Conservation (phyloP, 1,140 invertebrate genomes). For the Gryon sp. region DNA sequence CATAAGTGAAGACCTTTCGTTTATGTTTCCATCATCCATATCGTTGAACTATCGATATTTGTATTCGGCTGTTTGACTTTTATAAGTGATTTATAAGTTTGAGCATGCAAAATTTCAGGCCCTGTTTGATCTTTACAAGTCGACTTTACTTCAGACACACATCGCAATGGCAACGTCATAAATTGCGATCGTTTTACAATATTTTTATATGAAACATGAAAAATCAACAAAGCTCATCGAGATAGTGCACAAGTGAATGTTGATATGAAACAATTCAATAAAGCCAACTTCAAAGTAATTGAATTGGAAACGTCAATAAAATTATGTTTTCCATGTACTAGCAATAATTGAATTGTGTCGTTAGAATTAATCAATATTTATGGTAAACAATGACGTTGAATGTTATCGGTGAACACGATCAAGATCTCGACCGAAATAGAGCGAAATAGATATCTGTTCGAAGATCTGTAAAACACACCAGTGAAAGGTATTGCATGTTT, state of each 20-base stretch:
- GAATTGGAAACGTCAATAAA: slow-evolving; percentile 57
- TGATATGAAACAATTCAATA: slow-evolving; percentile 35
- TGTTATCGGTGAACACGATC: slow-evolving; percentile 59
- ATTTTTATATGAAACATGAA: too few species aligned
- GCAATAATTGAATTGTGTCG: slow-evolving; percentile 61
- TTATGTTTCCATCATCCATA: slow-evolving; percentile 32
- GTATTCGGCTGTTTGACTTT: slow-evolving; percentile 25
- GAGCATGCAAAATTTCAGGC: slow-evolving; percentile 16
- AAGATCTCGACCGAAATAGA: slow-evolving; percentile 56
- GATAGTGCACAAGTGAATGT: too few species aligned
- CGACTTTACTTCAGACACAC: slow-evolving; percentile 10
- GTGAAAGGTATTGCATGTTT: slow-evolving; percentile 62
- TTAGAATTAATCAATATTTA: slow-evolving; percentile 63
- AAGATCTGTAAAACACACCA: slow-evolving; percentile 60
- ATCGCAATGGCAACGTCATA: slow-evolving; percentile 7
- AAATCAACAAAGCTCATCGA: too few species aligned
- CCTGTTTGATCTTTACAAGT: slow-evolving; percentile 8
- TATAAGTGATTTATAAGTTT: slow-evolving; percentile 47
- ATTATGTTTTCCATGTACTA: slow-evolving; percentile 53
- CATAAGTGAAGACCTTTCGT: slow-evolving; percentile 35
- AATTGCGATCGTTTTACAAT: slow-evolving; percentile 27
- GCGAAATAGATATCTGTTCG: slow-evolving; percentile 47
- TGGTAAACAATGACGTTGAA: slow-evolving; percentile 59
- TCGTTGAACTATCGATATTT: slow-evolving; percentile 30
- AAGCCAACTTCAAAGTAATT: slow-evolving; percentile 33